Conservation (phyloP, 2,113 vertebrate genomes). For the Narcine bancroftii region DNA sequence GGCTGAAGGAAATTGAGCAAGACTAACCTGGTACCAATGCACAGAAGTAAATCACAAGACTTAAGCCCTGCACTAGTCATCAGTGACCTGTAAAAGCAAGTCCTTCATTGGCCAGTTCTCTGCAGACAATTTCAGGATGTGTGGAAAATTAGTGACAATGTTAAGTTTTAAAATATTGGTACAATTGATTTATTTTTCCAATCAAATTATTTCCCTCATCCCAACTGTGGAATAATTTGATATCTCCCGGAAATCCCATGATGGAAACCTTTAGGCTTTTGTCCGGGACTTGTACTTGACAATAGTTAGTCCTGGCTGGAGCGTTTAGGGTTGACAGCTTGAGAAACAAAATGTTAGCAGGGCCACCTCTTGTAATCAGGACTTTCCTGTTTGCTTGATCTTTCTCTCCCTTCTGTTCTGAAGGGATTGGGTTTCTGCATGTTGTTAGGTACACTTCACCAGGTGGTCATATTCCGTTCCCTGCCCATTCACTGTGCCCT, state of each 20-base stretch:
- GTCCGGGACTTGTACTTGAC: no score
- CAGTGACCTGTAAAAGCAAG: background rate
- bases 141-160: background rate
- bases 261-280: no score
- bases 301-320: background rate
- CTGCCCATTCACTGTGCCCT: background rate
- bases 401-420: background rate
- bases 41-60: background rate
- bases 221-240: background rate
- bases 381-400: background rate
- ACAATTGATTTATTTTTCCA: background rate
- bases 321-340: background rate
- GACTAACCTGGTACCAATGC: no score
- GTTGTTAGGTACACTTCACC: background rate
- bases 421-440: background rate
- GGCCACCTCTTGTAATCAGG: background rate
- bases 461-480: background rate
- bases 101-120: background rate
- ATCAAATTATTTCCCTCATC: no score
- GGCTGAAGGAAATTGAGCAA: no score
- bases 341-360: background rate
- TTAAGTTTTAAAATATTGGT: background rate
- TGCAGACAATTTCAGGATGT: background rate
- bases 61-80: background rate
- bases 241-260: no score